Conservation (phyloP, 2,888 invertebrate genomes). For the Tipula unca region DNA sequence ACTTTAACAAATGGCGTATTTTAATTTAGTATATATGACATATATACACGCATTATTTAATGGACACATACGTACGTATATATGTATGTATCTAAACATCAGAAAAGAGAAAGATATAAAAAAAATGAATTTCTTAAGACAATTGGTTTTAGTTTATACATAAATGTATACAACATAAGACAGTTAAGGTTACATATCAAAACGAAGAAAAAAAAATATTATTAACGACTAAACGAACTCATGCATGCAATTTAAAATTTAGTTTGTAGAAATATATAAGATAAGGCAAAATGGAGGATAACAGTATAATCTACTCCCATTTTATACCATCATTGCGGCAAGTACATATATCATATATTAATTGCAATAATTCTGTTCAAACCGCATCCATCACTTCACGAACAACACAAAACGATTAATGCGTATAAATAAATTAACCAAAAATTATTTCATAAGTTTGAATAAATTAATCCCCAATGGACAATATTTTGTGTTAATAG, state of each 20-base stretch:
- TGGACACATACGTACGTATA: not conserved
- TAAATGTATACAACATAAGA: not conserved
- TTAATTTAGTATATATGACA: not conserved
- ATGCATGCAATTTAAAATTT: not conserved
- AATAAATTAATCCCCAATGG: not conserved
- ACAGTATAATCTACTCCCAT: not conserved
- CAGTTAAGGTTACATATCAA: not conserved
- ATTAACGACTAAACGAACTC: not conserved
- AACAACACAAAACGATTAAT: not conserved
- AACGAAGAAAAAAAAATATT: not conserved
- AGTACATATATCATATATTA: not conserved
- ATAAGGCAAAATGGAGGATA: not conserved
- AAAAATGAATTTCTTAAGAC: not conserved
- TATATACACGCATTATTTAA: not conserved
- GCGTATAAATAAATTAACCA: not conserved
- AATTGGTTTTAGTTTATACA: not conserved
- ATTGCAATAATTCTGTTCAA: not conserved
- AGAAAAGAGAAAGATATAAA: not conserved
- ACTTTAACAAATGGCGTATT: not conserved
- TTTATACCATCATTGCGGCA: not conserved
- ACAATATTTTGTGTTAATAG: not conserved
- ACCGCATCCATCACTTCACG: not conserved
- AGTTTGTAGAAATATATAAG: not conserved
- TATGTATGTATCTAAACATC: not conserved
- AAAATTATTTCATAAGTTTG: not conserved